Conservation (phyloP, 2,797 vertebrate species). For the Tokudaia muenninki region DNA sequence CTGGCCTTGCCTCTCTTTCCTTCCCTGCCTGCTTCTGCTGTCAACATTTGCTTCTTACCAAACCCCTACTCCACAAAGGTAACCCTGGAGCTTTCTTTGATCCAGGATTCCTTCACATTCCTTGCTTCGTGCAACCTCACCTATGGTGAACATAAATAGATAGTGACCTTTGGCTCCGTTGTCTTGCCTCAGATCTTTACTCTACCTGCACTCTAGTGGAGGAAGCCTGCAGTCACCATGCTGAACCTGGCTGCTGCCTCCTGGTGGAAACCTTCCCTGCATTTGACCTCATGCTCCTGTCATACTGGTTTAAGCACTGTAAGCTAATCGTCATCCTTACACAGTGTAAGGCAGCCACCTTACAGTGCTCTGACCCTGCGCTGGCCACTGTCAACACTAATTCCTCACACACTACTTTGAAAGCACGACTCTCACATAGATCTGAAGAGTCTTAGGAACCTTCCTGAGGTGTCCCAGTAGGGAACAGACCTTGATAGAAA, state of each 20-base stretch:
- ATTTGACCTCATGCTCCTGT: not conserved
- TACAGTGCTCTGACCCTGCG: not conserved
- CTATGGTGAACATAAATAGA: not conserved
- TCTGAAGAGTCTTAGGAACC: not conserved
- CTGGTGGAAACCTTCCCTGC: not conserved
- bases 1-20: not conserved
- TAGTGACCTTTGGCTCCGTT: not conserved
- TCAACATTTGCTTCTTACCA: slow-evolving; percentile 12
- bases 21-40: not conserved
- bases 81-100: slow-evolving; percentile 31
- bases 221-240: not conserved
- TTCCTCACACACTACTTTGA: not conserved
- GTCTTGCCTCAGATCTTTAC: not conserved
- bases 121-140: not conserved
- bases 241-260: not conserved
- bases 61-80: not conserved
- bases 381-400: not conserved
- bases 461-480: not conserved
- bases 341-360: too few species aligned
- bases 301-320: not conserved
- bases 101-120: not conserved
- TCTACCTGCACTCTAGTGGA: not conserved
- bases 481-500: not conserved
- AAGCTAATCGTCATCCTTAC: not conserved
- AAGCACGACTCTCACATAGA: not conserved